Conservation (phyloP, 2,888 invertebrate species). For the Listrodromus nycthemerus region DNA sequence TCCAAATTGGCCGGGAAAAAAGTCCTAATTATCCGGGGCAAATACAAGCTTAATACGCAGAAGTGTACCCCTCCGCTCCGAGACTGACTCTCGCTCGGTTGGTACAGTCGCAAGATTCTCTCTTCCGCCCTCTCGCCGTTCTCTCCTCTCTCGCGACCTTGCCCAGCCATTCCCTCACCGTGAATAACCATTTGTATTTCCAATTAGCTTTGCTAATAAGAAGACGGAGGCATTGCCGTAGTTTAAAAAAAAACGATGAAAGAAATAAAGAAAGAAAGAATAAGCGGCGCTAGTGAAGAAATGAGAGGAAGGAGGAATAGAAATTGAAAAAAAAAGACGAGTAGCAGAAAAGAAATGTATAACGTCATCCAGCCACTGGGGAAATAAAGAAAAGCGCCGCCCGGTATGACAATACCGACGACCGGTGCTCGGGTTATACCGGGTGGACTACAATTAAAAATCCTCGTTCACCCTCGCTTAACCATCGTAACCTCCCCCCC, state of each 20-base stretch:
- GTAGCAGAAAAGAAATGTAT: conserved; percentile 82
- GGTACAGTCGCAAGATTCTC: conserved; percentile 39
- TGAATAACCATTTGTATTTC: conserved; percentile 85
- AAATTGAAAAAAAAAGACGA: conserved; percentile 73
- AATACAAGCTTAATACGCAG: conserved; percentile 84
- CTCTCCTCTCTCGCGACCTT: conserved; percentile 75
- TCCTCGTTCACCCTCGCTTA: conserved; percentile 80
- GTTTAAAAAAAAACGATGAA: conserved; percentile 71
- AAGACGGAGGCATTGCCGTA: conserved; percentile 82
- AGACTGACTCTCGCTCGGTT: conserved; percentile 49
- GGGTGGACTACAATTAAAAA: conserved; percentile 82
- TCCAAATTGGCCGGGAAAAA: conserved; percentile 83
- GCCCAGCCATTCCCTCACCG: conserved; percentile 78
- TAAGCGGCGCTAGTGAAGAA: conserved; percentile 75
- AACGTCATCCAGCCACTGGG: conserved; percentile 84
- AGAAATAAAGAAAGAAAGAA: conserved; percentile 62
- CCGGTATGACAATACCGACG: conserved; percentile 82
- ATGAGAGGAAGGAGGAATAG: conserved; percentile 81
- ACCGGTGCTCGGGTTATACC: conserved; percentile 79
- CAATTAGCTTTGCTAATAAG: conserved; percentile 85
- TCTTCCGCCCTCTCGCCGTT: conserved; percentile 45
- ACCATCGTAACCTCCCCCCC: conserved; percentile 70
- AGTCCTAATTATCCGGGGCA: conserved; percentile 84
- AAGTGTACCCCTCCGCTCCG: conserved; percentile 74
- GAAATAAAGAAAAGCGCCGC: conserved; percentile 84